phyloP scores from a whole-genome alignment of 2,888 invertebrate genomes.

The Myopa tessellatipennis region DNA sequence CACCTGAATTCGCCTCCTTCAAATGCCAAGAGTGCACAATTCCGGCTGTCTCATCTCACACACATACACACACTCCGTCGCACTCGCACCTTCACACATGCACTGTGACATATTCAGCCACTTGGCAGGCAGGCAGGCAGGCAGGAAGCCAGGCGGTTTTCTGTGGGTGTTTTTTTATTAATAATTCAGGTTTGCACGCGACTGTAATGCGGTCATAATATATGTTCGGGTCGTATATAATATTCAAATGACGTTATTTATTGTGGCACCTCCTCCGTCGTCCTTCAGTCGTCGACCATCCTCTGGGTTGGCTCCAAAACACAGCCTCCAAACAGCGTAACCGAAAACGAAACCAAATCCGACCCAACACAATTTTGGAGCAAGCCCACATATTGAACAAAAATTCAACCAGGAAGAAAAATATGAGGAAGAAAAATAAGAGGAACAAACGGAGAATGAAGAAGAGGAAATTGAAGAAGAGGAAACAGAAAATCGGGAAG shows the following conservation, averaged over 20 bases:
- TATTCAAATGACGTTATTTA: constrained; percentile 56
- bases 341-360: too few relatives aligned
- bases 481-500: too few relatives aligned
- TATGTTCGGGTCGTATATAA: constrained; percentile 46
- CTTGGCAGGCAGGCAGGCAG: constrained; percentile 36
- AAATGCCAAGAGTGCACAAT: constrained; percentile 3
- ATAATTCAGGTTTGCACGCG: constrained; percentile 36
- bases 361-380: too few relatives aligned
- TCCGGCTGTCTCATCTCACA: neutral
- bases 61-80: neutral
- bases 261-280: constrained; percentile 51
- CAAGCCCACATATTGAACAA: too few relatives aligned
- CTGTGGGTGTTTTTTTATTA: constrained; percentile 30
- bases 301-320: too few relatives aligned
- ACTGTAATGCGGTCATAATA: constrained; percentile 52
- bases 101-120: neutral
- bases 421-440: too few relatives aligned
- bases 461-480: too few relatives aligned
- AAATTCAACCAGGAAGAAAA: too few relatives aligned
- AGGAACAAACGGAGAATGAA: too few relatives aligned
- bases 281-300: too few relatives aligned
- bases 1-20: constrained; percentile 11
- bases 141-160: too few relatives aligned
- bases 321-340: too few relatives aligned
- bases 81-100: neutral